Evolutionary conservation across 2,797 vertebrate genomes (phyloP), one percentile per base, ranked within the genome.

Genomic region (Semotilus atromaculatus): DNA sequence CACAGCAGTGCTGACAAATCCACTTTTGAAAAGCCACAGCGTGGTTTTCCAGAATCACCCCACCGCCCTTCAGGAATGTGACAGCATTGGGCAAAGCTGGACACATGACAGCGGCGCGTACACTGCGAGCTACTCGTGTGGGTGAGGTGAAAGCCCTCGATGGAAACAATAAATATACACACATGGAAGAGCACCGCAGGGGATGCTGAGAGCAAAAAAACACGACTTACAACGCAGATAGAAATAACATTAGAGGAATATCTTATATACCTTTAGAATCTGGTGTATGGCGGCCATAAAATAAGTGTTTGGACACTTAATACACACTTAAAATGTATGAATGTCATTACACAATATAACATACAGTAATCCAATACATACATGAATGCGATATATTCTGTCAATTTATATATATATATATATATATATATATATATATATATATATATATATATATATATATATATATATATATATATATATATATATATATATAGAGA

Each of bases 1-100:
- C 81, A 83, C 74, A 79, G 75, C 75, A 79, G 55, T 83, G 60
- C 75, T 72, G 40, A 70, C 29, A 78, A 70, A 86, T 60, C 66
- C 73, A 62, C 73, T 72, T 34, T 53, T 64, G 40, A 77, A 64
- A 82, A 38, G 45, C 67, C 73, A 62, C 73, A n/a, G 34, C 8
- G 2, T 43, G 6, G n/a, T 31, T 45, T 45, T 71, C 76, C 58
- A 67, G 70, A 81, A 67, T 26, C 53, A 14, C 38, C 38, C 55
- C 53, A 29, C 60, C 36, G 70, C 45, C 31, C 72, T 58, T 38
- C 80, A 75, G 62, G 72, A 82, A 86, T 81, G 62, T 68, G 79
- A 60, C 84, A 67, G 70, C 60, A 34, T 60, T 21, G 60, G 14
- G 78, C 45, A 58, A 81, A 85, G 43, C 80, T 86, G 79, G 43